phyloP scores from a whole-genome alignment of 1,140 invertebrate genomes.

The Ladona fulva region DNA sequence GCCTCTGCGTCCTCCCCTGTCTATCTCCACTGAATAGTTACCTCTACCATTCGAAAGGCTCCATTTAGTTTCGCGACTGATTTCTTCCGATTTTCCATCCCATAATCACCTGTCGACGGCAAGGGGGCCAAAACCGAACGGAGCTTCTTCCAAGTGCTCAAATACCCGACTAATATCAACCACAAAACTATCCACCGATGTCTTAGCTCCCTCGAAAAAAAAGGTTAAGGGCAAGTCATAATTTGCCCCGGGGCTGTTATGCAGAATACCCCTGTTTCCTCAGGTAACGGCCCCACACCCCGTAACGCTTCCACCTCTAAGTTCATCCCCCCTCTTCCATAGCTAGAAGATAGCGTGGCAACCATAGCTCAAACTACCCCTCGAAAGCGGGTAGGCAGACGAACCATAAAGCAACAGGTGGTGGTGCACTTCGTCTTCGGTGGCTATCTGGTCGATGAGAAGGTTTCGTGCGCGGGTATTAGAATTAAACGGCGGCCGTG shows the following conservation, averaged over 20 bases:
- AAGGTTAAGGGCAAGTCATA: neutral
- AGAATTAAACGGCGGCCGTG: too few species aligned
- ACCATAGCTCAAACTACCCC: neutral
- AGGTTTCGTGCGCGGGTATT: too few species aligned
- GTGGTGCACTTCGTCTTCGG: neutral
- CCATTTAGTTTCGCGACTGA: too few species aligned
- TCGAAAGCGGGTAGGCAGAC: neutral
- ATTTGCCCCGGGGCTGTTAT: neutral
- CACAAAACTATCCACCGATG: neutral
- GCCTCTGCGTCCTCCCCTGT: too few species aligned
- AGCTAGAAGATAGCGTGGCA: neutral
- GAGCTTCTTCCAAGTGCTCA: neutral
- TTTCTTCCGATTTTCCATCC: too few species aligned
- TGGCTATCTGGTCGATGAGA: too few species aligned
- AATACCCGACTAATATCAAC: neutral
- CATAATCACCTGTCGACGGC: too few species aligned
- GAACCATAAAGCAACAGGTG: neutral
- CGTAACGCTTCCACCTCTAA: neutral
- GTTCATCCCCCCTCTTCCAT: too few species aligned
- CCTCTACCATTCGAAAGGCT: too few species aligned
- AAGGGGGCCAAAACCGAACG: neutral
- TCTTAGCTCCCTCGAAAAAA: neutral
- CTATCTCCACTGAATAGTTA: too few species aligned
- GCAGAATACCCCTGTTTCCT: neutral
- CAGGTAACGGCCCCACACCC: neutral